Evolutionary conservation across 2,113 vertebrate species (phyloP).

Genomic region (Planiliza haematocheilus): DNA sequence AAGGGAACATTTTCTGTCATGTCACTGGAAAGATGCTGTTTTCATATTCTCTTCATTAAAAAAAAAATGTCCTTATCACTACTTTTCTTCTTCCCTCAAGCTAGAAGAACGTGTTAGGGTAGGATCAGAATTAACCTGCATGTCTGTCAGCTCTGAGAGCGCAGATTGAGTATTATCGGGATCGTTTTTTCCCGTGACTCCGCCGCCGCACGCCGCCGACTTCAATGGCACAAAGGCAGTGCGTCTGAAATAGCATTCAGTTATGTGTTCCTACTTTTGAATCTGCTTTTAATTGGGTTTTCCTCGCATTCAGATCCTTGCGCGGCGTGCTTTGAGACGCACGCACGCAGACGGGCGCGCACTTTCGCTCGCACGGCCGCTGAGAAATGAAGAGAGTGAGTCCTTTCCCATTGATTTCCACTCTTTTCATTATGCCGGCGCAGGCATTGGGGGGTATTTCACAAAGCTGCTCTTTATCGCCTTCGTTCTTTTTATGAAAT

Average conservation of each 20-base stretch:
- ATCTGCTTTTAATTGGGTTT: slow-evolving; percentile 63
- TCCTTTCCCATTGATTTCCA: slow-evolving; percentile 61
- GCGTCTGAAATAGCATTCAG: slow-evolving; percentile 39
- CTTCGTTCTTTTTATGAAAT: slow-evolving; percentile 61
- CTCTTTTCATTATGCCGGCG: slow-evolving; percentile 65
- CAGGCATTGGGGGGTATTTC: slow-evolving; percentile 48
- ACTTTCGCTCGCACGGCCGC: slow-evolving; percentile 6
- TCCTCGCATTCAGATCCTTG: slow-evolving; percentile 12
- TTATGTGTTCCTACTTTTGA: slow-evolving; percentile 52
- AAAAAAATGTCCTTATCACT: slow-evolving; percentile 20
- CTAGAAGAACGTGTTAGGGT: slow-evolving; percentile 5
- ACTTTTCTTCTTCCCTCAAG: slow-evolving; percentile 23
- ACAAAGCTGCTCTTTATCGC: slow-evolving; percentile 53
- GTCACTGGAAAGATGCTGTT: slow-evolving; percentile 5
- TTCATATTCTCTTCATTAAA: slow-evolving; percentile 24
- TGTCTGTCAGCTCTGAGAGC: slow-evolving; percentile 37
- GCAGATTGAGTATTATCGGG: slow-evolving; percentile 27
- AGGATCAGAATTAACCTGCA: slow-evolving; percentile 46
- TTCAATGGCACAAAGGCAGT: slow-evolving; percentile 46
- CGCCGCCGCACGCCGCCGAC: slow-evolving; percentile 33
- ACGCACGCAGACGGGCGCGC: slow-evolving; percentile 1
- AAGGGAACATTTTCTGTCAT: slow-evolving; percentile 13
- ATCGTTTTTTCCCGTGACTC: slow-evolving; percentile 35
- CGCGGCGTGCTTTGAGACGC: slow-evolving; percentile 14
- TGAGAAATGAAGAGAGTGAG: slow-evolving; percentile 45